These are phyloP conservation scores for Rhingia campestris DNA, from an alignment of 2,888 invertebrate species.

Conservation along the genomic window DNA sequence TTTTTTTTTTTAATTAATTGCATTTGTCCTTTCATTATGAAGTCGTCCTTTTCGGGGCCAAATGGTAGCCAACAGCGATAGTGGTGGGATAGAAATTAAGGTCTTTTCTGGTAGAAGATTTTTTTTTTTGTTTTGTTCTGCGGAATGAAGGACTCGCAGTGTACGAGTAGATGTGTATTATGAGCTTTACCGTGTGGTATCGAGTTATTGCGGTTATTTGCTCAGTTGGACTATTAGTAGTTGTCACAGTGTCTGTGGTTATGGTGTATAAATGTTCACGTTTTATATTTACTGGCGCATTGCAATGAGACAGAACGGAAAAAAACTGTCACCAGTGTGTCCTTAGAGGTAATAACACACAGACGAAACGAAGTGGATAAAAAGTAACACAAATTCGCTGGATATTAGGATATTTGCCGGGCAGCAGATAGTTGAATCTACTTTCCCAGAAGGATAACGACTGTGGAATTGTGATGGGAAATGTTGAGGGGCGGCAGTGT, in stretches of 20 bases:
- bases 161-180: neutral
- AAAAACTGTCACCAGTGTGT: slow-evolving; percentile 28
- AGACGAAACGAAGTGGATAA: slow-evolving; percentile 32
- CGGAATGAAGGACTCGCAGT: neutral
- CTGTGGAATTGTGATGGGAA: neutral
- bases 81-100: slow-evolving; percentile 56
- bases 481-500: slow-evolving; percentile 4
- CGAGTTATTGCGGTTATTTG: slow-evolving; percentile 67
- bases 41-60: slow-evolving; percentile 49
- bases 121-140: slow-evolving; percentile 34
- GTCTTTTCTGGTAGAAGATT: slow-evolving; percentile 43
- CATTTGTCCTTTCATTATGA: slow-evolving; percentile 74
- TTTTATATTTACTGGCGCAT: slow-evolving; percentile 42
- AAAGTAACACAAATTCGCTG: slow-evolving; percentile 49
- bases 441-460: slow-evolving; percentile 40
- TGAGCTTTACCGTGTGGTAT: slow-evolving; percentile 41
- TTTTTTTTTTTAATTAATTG: slow-evolving; percentile 73
- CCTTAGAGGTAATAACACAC: slow-evolving; percentile 21
- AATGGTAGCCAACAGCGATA: neutral
- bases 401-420: slow-evolving; percentile 33
- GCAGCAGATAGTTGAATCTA: slow-evolving; percentile 17
- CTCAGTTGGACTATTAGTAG: slow-evolving; percentile 42
- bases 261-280: slow-evolving; percentile 19
- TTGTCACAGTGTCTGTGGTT: slow-evolving; percentile 1
- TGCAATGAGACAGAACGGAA: slow-evolving; percentile 39